Conservation (phyloP, 1,140 invertebrate species). For the Macrocentrus cingulum region DNA sequence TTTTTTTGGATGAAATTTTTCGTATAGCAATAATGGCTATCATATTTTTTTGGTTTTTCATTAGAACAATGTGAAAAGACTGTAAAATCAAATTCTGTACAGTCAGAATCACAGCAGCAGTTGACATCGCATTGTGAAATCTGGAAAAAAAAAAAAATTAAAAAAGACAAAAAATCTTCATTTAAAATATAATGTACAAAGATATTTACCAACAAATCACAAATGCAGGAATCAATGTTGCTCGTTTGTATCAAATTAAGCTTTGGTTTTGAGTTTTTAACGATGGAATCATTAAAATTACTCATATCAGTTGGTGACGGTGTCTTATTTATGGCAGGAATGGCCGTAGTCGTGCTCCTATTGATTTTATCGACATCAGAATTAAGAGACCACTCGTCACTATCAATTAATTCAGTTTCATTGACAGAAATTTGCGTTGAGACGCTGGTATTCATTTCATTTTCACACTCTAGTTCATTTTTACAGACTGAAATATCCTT, state of each 20-base stretch:
- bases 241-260: slow-evolving; percentile 30
- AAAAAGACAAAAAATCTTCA: slow-evolving; percentile 9
- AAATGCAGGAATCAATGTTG: slow-evolving; percentile 42
- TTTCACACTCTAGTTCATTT: slow-evolving; percentile 36
- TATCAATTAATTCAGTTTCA: background rate
- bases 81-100: slow-evolving; percentile 44
- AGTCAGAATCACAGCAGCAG: slow-evolving; percentile 55
- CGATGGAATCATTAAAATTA: slow-evolving; percentile 9
- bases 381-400: slow-evolving; percentile 1
- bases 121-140: slow-evolving; percentile 48
- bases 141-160: slow-evolving; percentile 32
- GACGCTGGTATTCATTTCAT: slow-evolving; percentile 26
- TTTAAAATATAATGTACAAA: slow-evolving; percentile 10
- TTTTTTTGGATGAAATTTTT: slow-evolving; percentile 51
- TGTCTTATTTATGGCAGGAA: background rate
- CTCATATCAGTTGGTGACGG: slow-evolving; percentile 26
- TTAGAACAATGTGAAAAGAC: slow-evolving; percentile 49
- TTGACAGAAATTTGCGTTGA: slow-evolving; percentile 2
- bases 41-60: slow-evolving; percentile 43
- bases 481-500: slow-evolving; percentile 6
- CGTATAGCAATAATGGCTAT: slow-evolving; percentile 52
- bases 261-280: slow-evolving; percentile 28
- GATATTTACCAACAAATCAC: slow-evolving; percentile 48
- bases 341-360: slow-evolving; percentile 6
- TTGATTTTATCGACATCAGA: slow-evolving; percentile 5